A percentile compares a stretch with the other conserved stretches of the same genome.
phyloP scores from a whole-genome alignment of 2,888 invertebrate genomes.

The Fragum fragum region DNA sequence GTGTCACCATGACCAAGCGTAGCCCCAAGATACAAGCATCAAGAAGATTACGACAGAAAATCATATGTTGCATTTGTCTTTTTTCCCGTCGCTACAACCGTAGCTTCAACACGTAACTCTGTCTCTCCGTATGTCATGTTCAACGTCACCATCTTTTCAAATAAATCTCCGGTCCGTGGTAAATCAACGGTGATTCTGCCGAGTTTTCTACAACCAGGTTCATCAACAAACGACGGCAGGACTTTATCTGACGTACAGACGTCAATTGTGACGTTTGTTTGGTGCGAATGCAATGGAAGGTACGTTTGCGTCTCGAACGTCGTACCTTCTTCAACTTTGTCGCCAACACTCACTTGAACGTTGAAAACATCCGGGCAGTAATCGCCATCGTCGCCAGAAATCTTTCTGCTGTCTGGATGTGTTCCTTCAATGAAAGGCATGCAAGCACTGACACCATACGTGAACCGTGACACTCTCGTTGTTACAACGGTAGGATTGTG shows the following conservation, averaged over 20 bases:
- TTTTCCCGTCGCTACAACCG: constrained; percentile 44
- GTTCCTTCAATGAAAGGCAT: constrained; percentile 4
- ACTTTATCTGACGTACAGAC: constrained; percentile 36
- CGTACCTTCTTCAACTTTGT: constrained; percentile 37
- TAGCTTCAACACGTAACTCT: constrained; percentile 49
- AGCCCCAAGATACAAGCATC: too few relatives aligned
- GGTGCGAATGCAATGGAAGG: background rate
- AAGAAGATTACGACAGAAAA: constrained; percentile 17
- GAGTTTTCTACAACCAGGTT: constrained; percentile 37
- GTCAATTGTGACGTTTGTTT: background rate
- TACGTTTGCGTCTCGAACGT: constrained; percentile 35
- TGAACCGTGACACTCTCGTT: constrained; percentile 41
- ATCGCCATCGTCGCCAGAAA: constrained; percentile 27
- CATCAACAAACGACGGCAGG: constrained; percentile 48
- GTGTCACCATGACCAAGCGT: too few relatives aligned
- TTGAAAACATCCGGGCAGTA: constrained; percentile 39
- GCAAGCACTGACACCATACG: constrained; percentile 47
- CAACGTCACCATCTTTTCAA: constrained; percentile 38
- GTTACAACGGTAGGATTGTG: constrained; percentile 43
- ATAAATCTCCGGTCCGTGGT: constrained; percentile 17
- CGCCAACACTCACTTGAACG: constrained; percentile 48
- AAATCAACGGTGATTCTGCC: constrained; percentile 47
- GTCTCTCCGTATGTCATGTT: constrained; percentile 55
- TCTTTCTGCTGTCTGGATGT: constrained; percentile 35
- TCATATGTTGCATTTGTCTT: constrained; percentile 39